A percentile compares a stretch with the other conserved stretches of the same genome.
Conservation (phyloP, 2,113 vertebrate genomes). For the Corythornis cristatus region DNA sequence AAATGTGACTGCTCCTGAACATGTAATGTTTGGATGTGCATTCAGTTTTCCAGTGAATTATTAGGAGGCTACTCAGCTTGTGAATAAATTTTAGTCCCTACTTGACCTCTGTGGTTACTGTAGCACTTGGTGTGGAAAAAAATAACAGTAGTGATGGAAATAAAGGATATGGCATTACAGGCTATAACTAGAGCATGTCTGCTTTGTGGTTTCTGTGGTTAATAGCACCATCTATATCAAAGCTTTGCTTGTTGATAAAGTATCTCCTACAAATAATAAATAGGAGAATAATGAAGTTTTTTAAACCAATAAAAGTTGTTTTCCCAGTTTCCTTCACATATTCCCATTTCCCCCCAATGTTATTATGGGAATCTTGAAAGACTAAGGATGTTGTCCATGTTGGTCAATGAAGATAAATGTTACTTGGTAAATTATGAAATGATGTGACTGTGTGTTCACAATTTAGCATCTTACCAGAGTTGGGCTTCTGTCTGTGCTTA, state of each 20-base stretch:
- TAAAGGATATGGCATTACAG: neutral
- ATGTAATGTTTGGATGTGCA: neutral
- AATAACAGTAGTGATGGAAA: neutral
- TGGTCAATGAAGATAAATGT: neutral
- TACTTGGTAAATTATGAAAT: neutral
- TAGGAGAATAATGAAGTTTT: neutral
- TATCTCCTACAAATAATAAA: neutral
- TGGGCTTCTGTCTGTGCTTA: neutral
- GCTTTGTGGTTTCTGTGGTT: neutral
- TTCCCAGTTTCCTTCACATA: neutral
- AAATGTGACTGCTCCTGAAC: neutral
- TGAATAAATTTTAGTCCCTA: neutral
- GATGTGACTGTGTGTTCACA: neutral
- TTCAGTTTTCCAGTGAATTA: neutral
- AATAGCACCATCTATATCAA: neutral
- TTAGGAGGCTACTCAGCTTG: neutral
- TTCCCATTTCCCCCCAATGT: neutral
- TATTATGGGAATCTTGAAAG: neutral
- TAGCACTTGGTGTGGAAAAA: neutral
- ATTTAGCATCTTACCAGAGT: neutral
- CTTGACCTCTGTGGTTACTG: neutral
- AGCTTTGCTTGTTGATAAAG: neutral
- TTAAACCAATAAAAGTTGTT: neutral
- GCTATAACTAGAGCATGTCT: conserved; percentile 16
- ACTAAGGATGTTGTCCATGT: neutral